Conservation (phyloP, 1,140 invertebrate genomes). For the Plodia interpunctella region DNA sequence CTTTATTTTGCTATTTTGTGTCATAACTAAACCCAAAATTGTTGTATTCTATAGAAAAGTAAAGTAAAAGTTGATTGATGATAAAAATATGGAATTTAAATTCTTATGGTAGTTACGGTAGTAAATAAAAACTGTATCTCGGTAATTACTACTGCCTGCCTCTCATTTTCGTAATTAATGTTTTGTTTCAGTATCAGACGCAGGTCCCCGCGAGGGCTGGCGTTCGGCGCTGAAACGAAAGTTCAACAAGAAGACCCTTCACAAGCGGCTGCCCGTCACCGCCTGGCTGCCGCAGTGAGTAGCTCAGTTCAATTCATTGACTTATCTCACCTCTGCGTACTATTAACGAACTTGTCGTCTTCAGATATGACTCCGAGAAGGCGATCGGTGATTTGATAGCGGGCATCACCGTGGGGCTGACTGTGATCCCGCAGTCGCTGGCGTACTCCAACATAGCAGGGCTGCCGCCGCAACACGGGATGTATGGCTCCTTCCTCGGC, state of each 20-base stretch:
- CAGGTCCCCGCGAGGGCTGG: conserved; percentile 47
- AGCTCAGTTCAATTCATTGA: background rate
- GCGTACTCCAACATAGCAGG: conserved; percentile 92
- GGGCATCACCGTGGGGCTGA: conserved; percentile 91
- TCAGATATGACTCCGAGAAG: conserved; percentile 80
- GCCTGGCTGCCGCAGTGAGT: conserved; percentile 82
- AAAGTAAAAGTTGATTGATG: no score
- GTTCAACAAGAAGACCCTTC: conserved; percentile 82
- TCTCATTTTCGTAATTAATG: no score
- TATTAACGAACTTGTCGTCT: no score
- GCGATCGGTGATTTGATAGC: conserved; percentile 89
- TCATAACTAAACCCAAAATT: no score
- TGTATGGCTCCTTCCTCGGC: conserved; percentile 94
- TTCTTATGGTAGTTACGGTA: no score
- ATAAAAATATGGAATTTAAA: no score
- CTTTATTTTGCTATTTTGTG: no score
- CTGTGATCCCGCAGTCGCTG: conserved; percentile 88
- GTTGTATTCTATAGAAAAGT: no score
- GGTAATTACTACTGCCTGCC: no score
- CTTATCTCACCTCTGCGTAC: no score
- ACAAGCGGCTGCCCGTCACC: conserved; percentile 84
- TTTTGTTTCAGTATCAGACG: conserved; percentile 40
- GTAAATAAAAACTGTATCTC: no score
- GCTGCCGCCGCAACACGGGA: conserved; percentile 88
- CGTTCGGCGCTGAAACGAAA: conserved; percentile 48